Evolutionary conservation across 2,888 invertebrate species (phyloP), one percentile per base, ranked within the genome.

Genomic region (Odontocolon sp.): DNA sequence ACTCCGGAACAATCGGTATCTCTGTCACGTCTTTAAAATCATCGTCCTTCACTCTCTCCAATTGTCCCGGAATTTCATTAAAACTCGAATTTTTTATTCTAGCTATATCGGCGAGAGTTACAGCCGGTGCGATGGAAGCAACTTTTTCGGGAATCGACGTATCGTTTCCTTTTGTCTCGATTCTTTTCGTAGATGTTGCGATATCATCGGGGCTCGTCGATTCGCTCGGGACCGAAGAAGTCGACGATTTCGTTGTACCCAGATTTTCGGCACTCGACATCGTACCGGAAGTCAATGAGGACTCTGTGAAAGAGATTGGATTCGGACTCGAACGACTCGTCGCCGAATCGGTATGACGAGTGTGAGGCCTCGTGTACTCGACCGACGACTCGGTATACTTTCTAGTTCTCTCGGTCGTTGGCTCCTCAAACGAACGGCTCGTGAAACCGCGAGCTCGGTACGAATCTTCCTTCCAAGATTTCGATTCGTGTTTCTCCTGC

Each of bases 41-140:
- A 3, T 75, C 70, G 8, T 80, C 81, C 26, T 86, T 83, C 0
- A 81, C 54, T n/a, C 70, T 80, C 38, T 86, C 84, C 8, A 81
- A 64, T 23, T 82, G 80, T 5, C 81, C 86, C 0, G 85, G 81
- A 52, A 87, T 87, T 78, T 89, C 87, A 76, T 90, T 88, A 59
- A 89, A 86, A 72, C 87, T 89, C 2, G 87, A 81, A 79, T 87
- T 89, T 69, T 89, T 88, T 16, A 89, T 86, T 31, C 78, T 85
- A 4, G 84, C 84, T 3, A 86, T 81, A 28, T 87, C 83, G 0
- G 84, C 81, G 28, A 84, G 71, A 2, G 79, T 81, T 0, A 82
- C 72, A 0, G 77, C 64, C 14, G 85, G 77, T 0, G 69, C 74
- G 3, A 78, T 80, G 3, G 77, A 77, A 1, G 77, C 61, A 3